These are phyloP conservation scores for Sogatella furcifera DNA, from an alignment of 1,140 invertebrate species.

Conservation along the genomic window DNA sequence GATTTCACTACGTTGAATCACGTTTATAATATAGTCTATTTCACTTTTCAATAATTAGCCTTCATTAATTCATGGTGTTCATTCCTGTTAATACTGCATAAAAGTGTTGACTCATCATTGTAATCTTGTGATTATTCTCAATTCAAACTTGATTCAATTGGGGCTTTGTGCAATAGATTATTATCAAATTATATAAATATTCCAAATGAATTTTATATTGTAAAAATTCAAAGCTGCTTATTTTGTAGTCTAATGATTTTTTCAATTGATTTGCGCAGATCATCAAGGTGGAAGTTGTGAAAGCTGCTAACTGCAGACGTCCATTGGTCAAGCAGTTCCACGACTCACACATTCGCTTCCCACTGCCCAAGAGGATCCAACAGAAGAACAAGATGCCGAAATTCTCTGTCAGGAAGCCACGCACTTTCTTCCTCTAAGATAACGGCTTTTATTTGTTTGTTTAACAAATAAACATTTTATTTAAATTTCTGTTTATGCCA, in stretches of 20 bases:
- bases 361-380: slow-evolving; percentile 86
- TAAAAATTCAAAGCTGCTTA: no score
- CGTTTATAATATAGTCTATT: no score
- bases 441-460: not conserved
- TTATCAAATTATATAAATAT: no score
- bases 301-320: slow-evolving; percentile 77
- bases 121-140: no score
- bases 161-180: no score
- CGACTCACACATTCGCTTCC: slow-evolving; percentile 91
- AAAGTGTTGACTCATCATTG: no score
- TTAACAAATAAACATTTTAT: not conserved
- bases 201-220: no score
- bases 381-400: slow-evolving; percentile 54
- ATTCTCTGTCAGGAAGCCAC: slow-evolving; percentile 82
- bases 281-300: slow-evolving; percentile 89
- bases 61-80: no score
- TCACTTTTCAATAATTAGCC: no score
- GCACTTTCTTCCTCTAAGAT: slow-evolving; percentile 80
- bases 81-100: no score
- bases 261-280: slow-evolving; percentile 52
- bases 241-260: not conserved
- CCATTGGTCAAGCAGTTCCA: slow-evolving; percentile 98
- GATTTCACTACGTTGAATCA: no score
- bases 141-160: no score
- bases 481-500: not conserved